Evolutionary conservation across 2,797 vertebrate genomes (phyloP), one percentile per base, ranked within the genome.

Genomic region (Valencia hispanica): DNA sequence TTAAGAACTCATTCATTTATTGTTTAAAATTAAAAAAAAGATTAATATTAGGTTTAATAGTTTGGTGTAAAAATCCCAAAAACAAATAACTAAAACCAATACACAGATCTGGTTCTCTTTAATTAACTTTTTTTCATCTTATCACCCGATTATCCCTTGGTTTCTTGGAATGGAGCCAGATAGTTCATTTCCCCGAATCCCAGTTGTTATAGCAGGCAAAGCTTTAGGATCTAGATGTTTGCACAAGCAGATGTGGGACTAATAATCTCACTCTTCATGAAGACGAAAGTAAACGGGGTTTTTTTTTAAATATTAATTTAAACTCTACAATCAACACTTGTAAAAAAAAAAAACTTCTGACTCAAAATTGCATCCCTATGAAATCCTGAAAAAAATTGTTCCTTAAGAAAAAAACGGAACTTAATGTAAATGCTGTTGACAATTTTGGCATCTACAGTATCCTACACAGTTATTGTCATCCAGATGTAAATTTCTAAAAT

Each of bases 291-390:
- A 70, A 63, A 81, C 66, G 9, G n/a, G n/a, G n/a, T n/a, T 71
- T 5, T 20, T 45, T 12, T 34, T 32, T 22, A 73, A 66, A 7
- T 22, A 32, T 50, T 65, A 3, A 53, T 68, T 53, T 22, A 36
- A 51, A 11, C 17, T 61, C 48, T 50, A 48, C 70, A 75, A 77
- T 79, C 43, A 27, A 84, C 51, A 61, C 17, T 45, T 68, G 25
- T 55, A 68, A 9, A 15, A 32, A 68, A 9, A 15, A 32, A 36
- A 47, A 45, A 11, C 22, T 27, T 80, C 14, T 68, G 68, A 53
- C 47, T 72, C 27, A 70, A 82, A 78, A 89, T 20, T 32, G 20
- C 0, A 10, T 36, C 32, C 18, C 18, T 3, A 61, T 32, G 18
- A 20, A 61, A 34, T 61, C 34, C 59, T 32, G 18, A 32, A 32